Evolutionary conservation across 2,113 vertebrate genomes (phyloP).

Genomic region (Trachemys scripta): DNA sequence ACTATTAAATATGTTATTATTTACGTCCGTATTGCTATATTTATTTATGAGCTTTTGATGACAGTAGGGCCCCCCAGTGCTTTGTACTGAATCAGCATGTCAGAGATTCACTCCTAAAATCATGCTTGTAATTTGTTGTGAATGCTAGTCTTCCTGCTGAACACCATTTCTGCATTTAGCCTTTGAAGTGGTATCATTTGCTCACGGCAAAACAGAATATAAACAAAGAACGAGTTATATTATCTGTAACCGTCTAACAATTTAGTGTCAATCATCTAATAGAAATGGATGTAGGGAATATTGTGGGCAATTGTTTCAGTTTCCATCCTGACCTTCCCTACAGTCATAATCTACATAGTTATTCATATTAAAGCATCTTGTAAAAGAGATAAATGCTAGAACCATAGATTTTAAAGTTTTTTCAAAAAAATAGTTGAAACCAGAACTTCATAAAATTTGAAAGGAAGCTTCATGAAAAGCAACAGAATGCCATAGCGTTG

Average conservation of each 20-base stretch:
- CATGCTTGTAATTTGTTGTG: not conserved
- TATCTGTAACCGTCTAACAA: not conserved
- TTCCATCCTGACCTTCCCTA: not conserved
- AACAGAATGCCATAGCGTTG: not conserved
- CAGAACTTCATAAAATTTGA: not conserved
- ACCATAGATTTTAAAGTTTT: not conserved
- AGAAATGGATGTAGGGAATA: not conserved
- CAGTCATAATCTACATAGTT: not conserved
- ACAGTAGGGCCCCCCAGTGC: not conserved
- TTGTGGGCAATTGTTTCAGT: not conserved
- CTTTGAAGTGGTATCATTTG: not conserved
- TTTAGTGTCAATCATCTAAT: not conserved
- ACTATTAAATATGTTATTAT: not conserved
- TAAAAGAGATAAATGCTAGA: not conserved
- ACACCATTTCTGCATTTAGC: not conserved
- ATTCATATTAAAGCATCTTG: not conserved
- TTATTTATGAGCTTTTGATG: not conserved
- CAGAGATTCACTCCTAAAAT: conserved; percentile 8
- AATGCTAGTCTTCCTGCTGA: not conserved
- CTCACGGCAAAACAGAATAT: not conserved
- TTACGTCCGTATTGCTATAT: not conserved
- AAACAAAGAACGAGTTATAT: not conserved
- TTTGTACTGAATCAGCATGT: not conserved
- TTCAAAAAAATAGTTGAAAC: not conserved
- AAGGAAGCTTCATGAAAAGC: not conserved